phyloP scores from a whole-genome alignment of 2,888 invertebrate genomes.

The Acrocyrtus sp. region DNA sequence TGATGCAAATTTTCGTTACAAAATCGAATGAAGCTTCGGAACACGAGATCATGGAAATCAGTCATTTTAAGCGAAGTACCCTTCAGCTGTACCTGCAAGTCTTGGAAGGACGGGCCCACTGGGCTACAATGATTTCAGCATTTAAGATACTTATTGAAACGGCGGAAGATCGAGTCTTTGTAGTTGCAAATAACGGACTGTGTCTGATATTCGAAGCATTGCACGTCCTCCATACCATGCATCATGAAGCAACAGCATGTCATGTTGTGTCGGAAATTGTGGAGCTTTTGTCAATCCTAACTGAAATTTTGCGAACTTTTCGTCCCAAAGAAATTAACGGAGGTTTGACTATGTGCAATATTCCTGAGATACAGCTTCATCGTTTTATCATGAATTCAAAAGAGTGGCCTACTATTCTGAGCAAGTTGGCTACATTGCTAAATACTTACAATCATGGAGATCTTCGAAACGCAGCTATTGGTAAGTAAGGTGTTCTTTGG shows the following conservation, averaged over 20 bases:
- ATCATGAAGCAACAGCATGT: conserved; percentile 92
- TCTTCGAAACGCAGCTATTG: conserved; percentile 81
- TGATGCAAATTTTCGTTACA: conserved; percentile 90
- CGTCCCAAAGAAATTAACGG: conserved; percentile 60
- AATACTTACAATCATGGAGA: conserved; percentile 91
- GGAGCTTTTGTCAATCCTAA: conserved; percentile 75
- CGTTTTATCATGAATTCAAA: conserved; percentile 69
- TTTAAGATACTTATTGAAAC: conserved; percentile 89
- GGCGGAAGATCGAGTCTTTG: conserved; percentile 87
- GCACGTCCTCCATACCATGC: conserved; percentile 91
- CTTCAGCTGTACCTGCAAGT: conserved; percentile 89
- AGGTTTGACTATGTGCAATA: conserved; percentile 31
- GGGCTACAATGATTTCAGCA: conserved; percentile 93
- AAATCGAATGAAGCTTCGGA: conserved; percentile 81
- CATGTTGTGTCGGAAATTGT: conserved; percentile 86
- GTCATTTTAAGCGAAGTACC: conserved; percentile 84
- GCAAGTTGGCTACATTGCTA: conserved; percentile 85
- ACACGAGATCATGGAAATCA: conserved; percentile 83
- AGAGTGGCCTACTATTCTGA: conserved; percentile 89
- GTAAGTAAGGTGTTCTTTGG: conserved; percentile 68
- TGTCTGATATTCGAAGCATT: conserved; percentile 84
- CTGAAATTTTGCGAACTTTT: conserved; percentile 59
- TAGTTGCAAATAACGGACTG: conserved; percentile 90
- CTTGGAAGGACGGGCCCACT: conserved; percentile 89
- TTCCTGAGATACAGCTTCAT: conserved; percentile 57